A percentile compares a stretch with the other conserved stretches of the same genome.
These are phyloP conservation scores for Drosophila baimaii DNA, from an alignment of 1,140 invertebrate species.

Conservation along the genomic window DNA sequence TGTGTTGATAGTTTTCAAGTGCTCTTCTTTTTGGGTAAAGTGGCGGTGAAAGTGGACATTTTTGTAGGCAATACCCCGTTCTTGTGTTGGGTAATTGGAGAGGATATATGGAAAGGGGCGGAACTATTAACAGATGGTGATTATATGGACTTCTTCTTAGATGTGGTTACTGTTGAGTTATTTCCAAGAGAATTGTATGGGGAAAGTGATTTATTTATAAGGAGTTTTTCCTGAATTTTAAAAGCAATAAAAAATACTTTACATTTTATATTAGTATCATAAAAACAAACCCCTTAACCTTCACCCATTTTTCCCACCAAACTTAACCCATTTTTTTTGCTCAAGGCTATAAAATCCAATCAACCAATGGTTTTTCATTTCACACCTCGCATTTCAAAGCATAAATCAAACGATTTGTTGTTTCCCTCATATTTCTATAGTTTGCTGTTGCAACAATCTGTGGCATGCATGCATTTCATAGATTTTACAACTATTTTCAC, in stretches of 20 bases:
- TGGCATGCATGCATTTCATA: conserved; percentile 44
- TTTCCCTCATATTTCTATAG: conserved; percentile 13
- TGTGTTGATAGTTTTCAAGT: conserved; percentile 51
- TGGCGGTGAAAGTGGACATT: conserved; percentile 33
- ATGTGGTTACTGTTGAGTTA: conserved; percentile 5
- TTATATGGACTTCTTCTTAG: neutral
- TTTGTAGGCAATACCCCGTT: neutral
- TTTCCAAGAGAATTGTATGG: neutral
- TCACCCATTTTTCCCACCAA: neutral
- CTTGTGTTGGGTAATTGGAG: conserved; percentile 22
- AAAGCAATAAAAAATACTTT: neutral
- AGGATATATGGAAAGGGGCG: neutral
- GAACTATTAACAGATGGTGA: neutral
- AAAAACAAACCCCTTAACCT: conserved; percentile 25
- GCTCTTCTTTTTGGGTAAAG: conserved; percentile 20
- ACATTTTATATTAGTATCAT: too few relatives aligned
- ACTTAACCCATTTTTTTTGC: conserved; percentile 34
- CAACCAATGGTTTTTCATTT: conserved; percentile 10
- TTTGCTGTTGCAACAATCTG: conserved; percentile 33
- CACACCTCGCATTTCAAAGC: neutral
- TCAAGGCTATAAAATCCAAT: conserved; percentile 16
- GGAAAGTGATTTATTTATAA: neutral
- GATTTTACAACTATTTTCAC: conserved; percentile 51
- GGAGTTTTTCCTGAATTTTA: neutral
- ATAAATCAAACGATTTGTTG: conserved; percentile 28